phyloP scores from a whole-genome alignment of 2,797 vertebrate species.

The Leucoraja ocellata region DNA sequence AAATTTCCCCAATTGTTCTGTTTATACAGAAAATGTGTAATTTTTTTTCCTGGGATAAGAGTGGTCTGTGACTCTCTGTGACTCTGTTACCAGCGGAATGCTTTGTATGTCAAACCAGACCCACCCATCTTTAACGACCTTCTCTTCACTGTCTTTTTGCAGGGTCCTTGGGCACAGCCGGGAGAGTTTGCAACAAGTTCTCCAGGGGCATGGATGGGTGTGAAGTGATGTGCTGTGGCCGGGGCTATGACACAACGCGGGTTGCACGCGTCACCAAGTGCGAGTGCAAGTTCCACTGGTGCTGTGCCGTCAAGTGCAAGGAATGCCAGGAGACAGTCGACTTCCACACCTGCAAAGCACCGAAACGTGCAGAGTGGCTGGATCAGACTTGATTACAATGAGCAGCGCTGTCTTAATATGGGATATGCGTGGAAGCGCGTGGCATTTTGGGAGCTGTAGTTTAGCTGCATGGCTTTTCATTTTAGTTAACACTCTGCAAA shows the following conservation, averaged over 20 bases:
- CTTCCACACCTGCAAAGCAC: constrained; percentile 91
- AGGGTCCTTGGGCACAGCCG: constrained; percentile 92
- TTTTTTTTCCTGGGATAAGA: neutral
- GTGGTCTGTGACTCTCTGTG: neutral
- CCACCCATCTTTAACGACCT: neutral
- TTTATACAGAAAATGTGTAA: neutral
- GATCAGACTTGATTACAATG: constrained; percentile 71
- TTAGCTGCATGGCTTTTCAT: constrained; percentile 59
- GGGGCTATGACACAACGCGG: constrained; percentile 91
- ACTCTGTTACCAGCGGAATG: neutral
- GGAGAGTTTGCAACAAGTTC: constrained; percentile 82
- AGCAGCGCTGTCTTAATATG: constrained; percentile 47
- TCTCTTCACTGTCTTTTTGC: constrained; percentile 7
- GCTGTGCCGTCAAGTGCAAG: constrained; percentile 88
- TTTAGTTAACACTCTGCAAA: constrained; percentile 56
- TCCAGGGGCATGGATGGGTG: constrained; percentile 85
- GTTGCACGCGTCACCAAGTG: constrained; percentile 85
- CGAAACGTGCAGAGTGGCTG: constrained; percentile 83
- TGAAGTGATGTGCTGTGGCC: constrained; percentile 96
- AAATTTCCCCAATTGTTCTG: neutral
- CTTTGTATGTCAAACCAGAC: neutral
- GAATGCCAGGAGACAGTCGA: constrained; percentile 88
- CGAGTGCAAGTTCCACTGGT: constrained; percentile 98
- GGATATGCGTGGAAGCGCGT: constrained; percentile 54
- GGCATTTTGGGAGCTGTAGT: constrained; percentile 67